Evolutionary conservation across 30 jellyfish, hydroid and myxozoan genomes (phyloP).

Genomic region (Chrysaora quinquecirrha): DNA sequence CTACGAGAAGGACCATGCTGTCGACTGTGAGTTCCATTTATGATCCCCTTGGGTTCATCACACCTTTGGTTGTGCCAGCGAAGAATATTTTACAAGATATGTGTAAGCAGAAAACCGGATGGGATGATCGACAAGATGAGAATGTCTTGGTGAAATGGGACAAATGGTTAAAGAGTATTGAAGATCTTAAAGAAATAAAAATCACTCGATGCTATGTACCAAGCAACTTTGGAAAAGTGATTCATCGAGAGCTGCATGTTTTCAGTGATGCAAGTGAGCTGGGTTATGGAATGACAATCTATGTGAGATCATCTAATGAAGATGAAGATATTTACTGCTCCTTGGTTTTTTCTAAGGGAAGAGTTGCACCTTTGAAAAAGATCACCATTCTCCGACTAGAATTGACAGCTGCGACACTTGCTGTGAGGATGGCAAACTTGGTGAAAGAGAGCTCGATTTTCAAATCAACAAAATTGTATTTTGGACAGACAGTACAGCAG

Average conservation of each 20-base stretch:
- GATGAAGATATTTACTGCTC: conserved; percentile 39
- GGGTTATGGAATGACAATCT: conserved; percentile 52
- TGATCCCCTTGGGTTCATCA: neutral
- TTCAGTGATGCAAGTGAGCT: conserved; percentile 25
- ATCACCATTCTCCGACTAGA: neutral
- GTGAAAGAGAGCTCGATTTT: conserved; percentile 36
- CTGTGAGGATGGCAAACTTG: neutral
- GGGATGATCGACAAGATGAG: neutral
- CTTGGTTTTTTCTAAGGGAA: conserved; percentile 33
- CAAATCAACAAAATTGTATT: conserved; percentile 22
- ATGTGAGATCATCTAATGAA: conserved; percentile 35
- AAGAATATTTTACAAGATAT: neutral
- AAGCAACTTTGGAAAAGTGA: conserved; percentile 39
- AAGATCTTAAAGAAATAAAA: conserved; percentile 21
- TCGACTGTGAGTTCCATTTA: neutral
- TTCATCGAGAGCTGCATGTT: conserved; percentile 56
- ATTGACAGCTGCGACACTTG: neutral
- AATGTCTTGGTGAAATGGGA: conserved; percentile 17
- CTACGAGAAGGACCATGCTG: conserved; percentile 9
- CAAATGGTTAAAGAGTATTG: conserved; percentile 32
- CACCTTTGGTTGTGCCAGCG: neutral
- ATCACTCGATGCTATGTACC: conserved; percentile 41
- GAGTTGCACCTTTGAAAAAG: conserved; percentile 47
- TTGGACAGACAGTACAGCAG: conserved; percentile 33
- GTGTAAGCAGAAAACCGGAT: neutral